These are phyloP conservation scores for Staurois parvus DNA, from an alignment of 2,797 vertebrate species.

Conservation along the genomic window DNA sequence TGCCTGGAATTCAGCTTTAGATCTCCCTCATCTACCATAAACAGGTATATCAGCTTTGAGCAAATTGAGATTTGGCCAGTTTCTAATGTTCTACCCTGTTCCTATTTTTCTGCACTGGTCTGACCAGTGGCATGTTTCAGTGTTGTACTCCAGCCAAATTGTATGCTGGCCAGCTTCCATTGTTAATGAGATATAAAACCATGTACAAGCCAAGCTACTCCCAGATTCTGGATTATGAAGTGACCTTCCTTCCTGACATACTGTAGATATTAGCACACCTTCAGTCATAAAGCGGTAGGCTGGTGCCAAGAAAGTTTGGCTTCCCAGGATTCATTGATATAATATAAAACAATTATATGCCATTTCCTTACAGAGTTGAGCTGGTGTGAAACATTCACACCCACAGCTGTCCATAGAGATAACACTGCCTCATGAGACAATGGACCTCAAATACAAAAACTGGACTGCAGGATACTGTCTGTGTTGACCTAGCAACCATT, in stretches of 20 bases:
- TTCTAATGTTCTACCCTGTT: background rate
- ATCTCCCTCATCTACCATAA: too few relatives aligned
- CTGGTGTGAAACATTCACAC: conserved; percentile 18
- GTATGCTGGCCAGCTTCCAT: background rate
- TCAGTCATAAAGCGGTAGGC: background rate
- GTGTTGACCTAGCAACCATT: background rate
- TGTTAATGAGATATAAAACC: conserved; percentile 4
- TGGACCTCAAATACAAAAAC: background rate
- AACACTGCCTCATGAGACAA: background rate
- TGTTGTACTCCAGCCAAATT: background rate
- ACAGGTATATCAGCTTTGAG: background rate
- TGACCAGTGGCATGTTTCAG: background rate
- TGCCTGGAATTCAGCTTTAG: too few relatives aligned
- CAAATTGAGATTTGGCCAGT: background rate
- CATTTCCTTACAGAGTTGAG: conserved; percentile 4
- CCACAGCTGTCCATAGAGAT: conserved; percentile 10
- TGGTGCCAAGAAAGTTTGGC: conserved; percentile 17
- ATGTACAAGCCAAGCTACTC: background rate
- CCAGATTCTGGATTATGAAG: background rate
- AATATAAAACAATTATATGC: conserved; percentile 30
- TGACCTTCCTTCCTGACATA: conserved; percentile 9
- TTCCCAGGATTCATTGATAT: conserved; percentile 35
- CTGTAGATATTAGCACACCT: conserved; percentile 17
- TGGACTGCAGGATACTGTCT: background rate
- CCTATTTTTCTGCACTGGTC: background rate